phyloP scores from a whole-genome alignment of 2,113 vertebrate genomes.

The Poecilia latipinna region DNA sequence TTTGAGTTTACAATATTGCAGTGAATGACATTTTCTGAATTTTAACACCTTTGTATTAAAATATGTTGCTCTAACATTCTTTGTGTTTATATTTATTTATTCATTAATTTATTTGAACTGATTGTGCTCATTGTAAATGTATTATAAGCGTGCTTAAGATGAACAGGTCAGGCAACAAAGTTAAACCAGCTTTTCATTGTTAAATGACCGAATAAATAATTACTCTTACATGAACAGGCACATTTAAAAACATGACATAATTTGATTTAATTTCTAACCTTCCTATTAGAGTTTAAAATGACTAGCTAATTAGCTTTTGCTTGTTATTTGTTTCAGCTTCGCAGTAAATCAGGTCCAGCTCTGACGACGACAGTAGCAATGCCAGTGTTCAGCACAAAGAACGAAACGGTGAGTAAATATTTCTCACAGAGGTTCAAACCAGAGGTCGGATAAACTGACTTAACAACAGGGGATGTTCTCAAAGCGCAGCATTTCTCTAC shows the following conservation, averaged over 20 bases:
- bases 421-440: no score
- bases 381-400: slow-evolving; percentile 99
- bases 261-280: not conserved
- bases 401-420: slow-evolving; percentile 87
- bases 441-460: no score
- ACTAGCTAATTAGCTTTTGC: not conserved
- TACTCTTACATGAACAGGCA: not conserved
- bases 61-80: not conserved
- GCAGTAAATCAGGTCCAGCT: slow-evolving; percentile 86
- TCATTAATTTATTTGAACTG: not conserved
- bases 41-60: not conserved
- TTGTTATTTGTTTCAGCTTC: slow-evolving; percentile 77
- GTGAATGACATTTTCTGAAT: not conserved
- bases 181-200: not conserved
- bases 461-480: no score
- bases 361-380: slow-evolving; percentile 98
- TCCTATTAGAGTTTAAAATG: not conserved
- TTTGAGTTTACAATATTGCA: not conserved
- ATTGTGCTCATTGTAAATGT: not conserved
- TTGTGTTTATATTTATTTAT: not conserved
- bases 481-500: no score
- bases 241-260: not conserved
- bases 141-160: not conserved
- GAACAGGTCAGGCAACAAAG: no score
- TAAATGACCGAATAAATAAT: not conserved